phyloP scores from a whole-genome alignment of 2,113 vertebrate species.

The Eupsittula cactorum region DNA sequence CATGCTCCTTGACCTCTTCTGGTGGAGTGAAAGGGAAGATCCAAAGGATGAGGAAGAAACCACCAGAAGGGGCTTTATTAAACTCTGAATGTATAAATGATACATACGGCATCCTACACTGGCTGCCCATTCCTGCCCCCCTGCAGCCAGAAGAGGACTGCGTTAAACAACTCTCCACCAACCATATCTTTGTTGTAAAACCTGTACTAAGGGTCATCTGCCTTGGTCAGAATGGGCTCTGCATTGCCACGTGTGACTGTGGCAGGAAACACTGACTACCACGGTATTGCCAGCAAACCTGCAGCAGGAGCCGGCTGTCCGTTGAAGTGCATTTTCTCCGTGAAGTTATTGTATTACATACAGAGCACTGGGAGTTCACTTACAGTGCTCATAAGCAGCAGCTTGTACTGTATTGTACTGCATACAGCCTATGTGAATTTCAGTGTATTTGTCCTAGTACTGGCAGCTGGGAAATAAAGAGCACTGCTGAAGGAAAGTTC shows the following conservation, averaged over 20 bases:
- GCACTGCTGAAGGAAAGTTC: background rate
- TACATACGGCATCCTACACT: background rate
- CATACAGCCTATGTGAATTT: background rate
- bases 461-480: conserved; percentile 28
- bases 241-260: rapidly evolving
- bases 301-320: background rate
- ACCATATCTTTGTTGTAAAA: background rate
- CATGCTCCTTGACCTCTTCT: background rate
- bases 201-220: background rate
- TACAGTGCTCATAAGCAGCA: background rate
- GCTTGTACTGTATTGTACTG: background rate
- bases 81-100: background rate
- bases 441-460: background rate
- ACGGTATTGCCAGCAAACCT: background rate
- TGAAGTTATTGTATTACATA: background rate
- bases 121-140: background rate
- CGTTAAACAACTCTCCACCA: background rate
- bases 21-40: background rate
- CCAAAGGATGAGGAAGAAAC: background rate
- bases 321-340: background rate
- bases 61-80: background rate
- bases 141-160: background rate
- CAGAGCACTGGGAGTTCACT: background rate
- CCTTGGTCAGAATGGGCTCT: background rate
- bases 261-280: background rate